Conservation (phyloP, 37 sponge, comb jelly and placozoan species). For the Tethya wilhelma region DNA sequence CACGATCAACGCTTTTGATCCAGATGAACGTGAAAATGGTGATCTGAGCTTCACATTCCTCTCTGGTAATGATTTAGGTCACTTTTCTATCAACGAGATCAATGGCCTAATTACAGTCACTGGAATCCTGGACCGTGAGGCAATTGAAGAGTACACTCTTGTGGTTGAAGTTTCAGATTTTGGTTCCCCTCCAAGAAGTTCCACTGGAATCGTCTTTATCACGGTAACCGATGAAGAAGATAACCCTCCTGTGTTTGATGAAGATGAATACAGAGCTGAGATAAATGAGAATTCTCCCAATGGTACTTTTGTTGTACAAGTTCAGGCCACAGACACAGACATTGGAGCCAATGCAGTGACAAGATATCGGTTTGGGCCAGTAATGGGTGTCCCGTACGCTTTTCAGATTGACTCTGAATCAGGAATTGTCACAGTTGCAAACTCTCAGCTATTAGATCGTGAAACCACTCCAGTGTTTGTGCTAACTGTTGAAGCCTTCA, state of each 20-base stretch:
- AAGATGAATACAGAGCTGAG: not conserved
- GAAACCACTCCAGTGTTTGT: no score
- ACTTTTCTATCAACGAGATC: conserved; percentile 9
- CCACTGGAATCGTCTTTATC: conserved; percentile 10
- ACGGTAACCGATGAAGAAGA: conserved; percentile 49
- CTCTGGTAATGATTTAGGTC: not conserved
- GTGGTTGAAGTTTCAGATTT: conserved; percentile 22
- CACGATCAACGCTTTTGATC: conserved; percentile 42
- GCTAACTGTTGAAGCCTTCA: conserved; percentile 28
- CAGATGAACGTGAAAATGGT: conserved; percentile 52
- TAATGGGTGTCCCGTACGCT: not conserved
- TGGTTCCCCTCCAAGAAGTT: not conserved
- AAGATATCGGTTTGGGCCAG: conserved; percentile 1
- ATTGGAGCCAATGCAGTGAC: conserved; percentile 39
- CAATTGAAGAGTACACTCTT: conserved; percentile 15
- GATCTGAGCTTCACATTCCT: conserved; percentile 23
- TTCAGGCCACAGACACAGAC: conserved; percentile 59
- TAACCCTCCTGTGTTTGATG: conserved; percentile 58
- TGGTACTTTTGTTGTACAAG: conserved; percentile 22
- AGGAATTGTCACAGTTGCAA: conserved; percentile 44
- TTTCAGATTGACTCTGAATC: conserved; percentile 52
- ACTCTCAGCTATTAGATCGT: conserved; percentile 20
- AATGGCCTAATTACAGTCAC: conserved; percentile 40
- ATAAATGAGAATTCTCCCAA: conserved; percentile 31
- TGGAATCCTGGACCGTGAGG: conserved; percentile 59